These are phyloP conservation scores for Hetaerina americana DNA, from an alignment of 1,140 invertebrate species.

Conservation along the genomic window DNA sequence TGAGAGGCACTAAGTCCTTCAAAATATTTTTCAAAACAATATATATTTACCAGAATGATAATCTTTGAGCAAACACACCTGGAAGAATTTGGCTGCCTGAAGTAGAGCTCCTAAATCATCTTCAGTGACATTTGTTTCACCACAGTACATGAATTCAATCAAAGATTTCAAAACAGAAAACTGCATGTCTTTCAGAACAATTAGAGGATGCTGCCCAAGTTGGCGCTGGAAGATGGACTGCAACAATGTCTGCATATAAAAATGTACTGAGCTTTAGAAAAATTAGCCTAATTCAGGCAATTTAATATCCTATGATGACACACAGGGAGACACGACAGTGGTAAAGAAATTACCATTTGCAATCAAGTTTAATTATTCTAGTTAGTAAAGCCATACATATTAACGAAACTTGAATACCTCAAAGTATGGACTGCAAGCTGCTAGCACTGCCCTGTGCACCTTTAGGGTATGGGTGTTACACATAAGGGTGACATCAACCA, in stretches of 20 bases:
- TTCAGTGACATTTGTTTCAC: conserved; percentile 38
- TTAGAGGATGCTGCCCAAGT: conserved; percentile 37
- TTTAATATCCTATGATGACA: conserved; percentile 17
- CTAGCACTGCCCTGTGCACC: conserved; percentile 44
- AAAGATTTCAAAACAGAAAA: conserved; percentile 40
- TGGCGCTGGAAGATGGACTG: conserved; percentile 40
- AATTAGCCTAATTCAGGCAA: no score
- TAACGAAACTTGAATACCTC: conserved; percentile 27
- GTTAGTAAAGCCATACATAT: conserved; percentile 18
- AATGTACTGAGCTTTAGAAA: no score
- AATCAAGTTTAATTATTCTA: not conserved
- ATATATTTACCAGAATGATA: not conserved
- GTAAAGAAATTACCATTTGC: not conserved
- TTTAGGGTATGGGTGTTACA: conserved; percentile 42
- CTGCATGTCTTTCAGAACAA: conserved; percentile 39
- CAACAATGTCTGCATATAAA: conserved; percentile 9
- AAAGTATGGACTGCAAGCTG: conserved; percentile 48
- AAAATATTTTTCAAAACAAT: not conserved
- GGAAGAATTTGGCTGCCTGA: conserved; percentile 38
- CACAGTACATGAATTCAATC: conserved; percentile 45
- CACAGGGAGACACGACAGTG: conserved; percentile 13
- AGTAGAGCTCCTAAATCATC: conserved; percentile 34
- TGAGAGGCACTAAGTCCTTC: no score
- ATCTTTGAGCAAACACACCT: conserved; percentile 24
- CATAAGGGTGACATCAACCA: conserved; percentile 43